phyloP scores from a whole-genome alignment of 2,113 vertebrate species.

The Brachirus orientalis region DNA sequence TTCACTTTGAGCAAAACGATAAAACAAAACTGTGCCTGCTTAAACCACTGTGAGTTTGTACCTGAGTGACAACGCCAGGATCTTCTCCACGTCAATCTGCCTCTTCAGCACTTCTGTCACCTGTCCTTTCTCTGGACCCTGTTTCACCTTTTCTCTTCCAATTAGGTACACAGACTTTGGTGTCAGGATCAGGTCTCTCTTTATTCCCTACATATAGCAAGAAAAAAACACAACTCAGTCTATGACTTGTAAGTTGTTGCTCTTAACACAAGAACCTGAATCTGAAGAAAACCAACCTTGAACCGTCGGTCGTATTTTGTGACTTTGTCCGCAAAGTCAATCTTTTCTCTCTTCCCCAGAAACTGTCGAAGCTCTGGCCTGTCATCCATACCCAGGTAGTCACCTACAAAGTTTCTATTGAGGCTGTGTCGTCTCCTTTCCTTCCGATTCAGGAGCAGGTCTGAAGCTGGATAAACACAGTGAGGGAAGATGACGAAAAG shows the following conservation, averaged over 20 bases:
- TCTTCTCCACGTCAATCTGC: constrained; percentile 90
- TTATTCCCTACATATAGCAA: constrained; percentile 83
- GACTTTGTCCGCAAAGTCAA: constrained; percentile 94
- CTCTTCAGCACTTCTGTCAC: constrained; percentile 95
- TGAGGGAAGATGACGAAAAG: not conserved
- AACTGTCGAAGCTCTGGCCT: constrained; percentile 94
- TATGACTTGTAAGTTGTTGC: not conserved
- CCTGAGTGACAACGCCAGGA: constrained; percentile 93
- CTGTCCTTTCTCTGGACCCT: constrained; percentile 93
- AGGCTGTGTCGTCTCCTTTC: constrained; percentile 95
- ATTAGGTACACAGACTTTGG: constrained; percentile 95
- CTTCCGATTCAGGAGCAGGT: constrained; percentile 94
- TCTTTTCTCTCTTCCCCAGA: constrained; percentile 94
- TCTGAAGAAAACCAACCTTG: constrained; percentile 84
- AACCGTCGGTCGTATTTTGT: constrained; percentile 95
- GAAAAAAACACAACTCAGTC: not conserved
- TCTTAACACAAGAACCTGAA: not conserved
- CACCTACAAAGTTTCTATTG: constrained; percentile 97
- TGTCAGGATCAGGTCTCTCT: constrained; percentile 94
- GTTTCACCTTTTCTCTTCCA: constrained; percentile 94
- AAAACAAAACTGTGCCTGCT: too few species aligned
- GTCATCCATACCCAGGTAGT: constrained; percentile 97
- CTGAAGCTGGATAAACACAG: constrained; percentile 84
- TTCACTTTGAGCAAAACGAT: too few species aligned
- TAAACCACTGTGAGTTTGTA: constrained; percentile 64